These are phyloP conservation scores for Cactoblastis cactorum DNA, from an alignment of 2,888 invertebrate genomes.

Conservation along the genomic window DNA sequence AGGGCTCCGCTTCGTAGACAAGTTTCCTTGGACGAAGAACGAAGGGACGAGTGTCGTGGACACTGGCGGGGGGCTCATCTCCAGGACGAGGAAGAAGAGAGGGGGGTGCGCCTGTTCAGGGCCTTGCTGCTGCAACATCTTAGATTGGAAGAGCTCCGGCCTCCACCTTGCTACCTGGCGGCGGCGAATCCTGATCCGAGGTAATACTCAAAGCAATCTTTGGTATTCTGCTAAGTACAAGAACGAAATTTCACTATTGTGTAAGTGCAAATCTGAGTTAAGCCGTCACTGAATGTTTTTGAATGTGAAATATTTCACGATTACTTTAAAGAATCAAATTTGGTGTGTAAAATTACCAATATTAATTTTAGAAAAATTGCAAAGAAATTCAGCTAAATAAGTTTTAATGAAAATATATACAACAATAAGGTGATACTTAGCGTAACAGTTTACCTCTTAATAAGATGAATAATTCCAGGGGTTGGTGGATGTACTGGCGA, in stretches of 20 bases:
- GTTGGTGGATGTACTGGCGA: conserved; percentile 77
- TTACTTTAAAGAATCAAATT: no score
- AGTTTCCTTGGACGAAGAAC: conserved; percentile 70
- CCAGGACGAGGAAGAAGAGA: conserved; percentile 68
- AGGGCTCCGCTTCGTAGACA: conserved; percentile 68
- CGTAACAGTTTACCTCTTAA: no score
- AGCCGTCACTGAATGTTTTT: no score
- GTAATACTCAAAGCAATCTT: conserved; percentile 27
- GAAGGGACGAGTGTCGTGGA: conserved; percentile 71
- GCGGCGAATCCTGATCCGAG: conserved; percentile 65
- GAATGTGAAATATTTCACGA: no score
- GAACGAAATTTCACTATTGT: no score
- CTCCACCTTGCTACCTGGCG: conserved; percentile 61
- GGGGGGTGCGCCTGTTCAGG: conserved; percentile 70
- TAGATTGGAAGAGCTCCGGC: conserved; percentile 61
- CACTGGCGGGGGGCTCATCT: conserved; percentile 66
- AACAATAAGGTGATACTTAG: no score
- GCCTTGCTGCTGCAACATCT: conserved; percentile 67
- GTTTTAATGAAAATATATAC: no score
- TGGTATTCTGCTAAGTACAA: no score
- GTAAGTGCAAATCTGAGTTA: no score
- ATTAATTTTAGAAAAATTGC: no score
- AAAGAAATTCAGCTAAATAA: no score
- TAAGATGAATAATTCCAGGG: conserved; percentile 49
- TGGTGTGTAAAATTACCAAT: no score